Percentiles rank a stretch among this genome's conserved stretches.
phyloP scores from a whole-genome alignment of 2,113 vertebrate species.

The Mugil cephalus region DNA sequence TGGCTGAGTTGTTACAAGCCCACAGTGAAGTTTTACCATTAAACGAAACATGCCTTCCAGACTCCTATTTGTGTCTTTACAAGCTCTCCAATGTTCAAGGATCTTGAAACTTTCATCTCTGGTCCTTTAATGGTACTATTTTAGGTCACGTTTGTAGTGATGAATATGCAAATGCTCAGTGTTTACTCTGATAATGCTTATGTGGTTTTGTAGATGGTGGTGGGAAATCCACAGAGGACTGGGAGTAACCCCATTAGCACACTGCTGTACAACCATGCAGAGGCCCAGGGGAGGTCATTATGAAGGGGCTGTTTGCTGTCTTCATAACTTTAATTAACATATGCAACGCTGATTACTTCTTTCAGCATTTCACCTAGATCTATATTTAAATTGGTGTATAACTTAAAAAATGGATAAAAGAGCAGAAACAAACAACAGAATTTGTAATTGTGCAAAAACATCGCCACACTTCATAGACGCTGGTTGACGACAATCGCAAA shows the following conservation, averaged over 20 bases:
- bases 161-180: slow-evolving; percentile 76
- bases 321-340: slow-evolving; percentile 77
- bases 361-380: slow-evolving; percentile 72
- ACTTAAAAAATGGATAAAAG: neutral
- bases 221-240: slow-evolving; percentile 63
- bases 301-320: slow-evolving; percentile 73
- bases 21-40: neutral
- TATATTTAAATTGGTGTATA: slow-evolving; percentile 28
- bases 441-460: neutral
- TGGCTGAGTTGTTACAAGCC: neutral
- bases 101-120: slow-evolving; percentile 53
- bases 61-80: slow-evolving; percentile 7
- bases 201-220: slow-evolving; percentile 60
- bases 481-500: neutral
- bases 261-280: slow-evolving; percentile 63
- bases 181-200: slow-evolving; percentile 74
- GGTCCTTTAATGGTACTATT: slow-evolving; percentile 57
- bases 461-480: neutral
- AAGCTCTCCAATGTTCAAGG: slow-evolving; percentile 49
- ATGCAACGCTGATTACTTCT: slow-evolving; percentile 66
- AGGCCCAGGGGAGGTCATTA: slow-evolving; percentile 81
- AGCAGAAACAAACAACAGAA: slow-evolving; percentile 32
- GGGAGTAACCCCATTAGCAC: slow-evolving; percentile 75
- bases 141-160: slow-evolving; percentile 72
- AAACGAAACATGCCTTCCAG: neutral